These are phyloP conservation scores for Gadus macrocephalus DNA, from an alignment of 2,113 vertebrate genomes.

Conservation along the genomic window DNA sequence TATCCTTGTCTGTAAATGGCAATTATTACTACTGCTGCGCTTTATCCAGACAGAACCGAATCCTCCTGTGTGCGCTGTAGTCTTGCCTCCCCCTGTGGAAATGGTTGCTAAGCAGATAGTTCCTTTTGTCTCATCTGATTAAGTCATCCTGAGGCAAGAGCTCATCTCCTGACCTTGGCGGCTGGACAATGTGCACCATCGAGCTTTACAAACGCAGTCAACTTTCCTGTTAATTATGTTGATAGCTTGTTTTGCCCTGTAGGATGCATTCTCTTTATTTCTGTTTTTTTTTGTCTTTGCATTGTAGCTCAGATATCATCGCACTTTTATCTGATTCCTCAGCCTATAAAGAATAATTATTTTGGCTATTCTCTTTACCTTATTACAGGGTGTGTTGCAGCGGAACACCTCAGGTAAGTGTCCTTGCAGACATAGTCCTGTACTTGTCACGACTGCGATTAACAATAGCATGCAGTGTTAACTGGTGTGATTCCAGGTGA, in stretches of 20 bases:
- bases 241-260: too few species aligned
- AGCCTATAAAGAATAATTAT: constrained; percentile 17
- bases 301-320: too few species aligned
- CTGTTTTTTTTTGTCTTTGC: too few species aligned
- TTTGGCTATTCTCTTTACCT: constrained; percentile 49
- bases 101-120: not conserved
- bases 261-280: too few species aligned
- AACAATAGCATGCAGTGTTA: too few species aligned
- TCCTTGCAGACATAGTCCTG: constrained; percentile 7
- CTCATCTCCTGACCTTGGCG: constrained; percentile 23
- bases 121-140: not conserved
- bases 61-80: not conserved
- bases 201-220: not conserved
- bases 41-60: not conserved
- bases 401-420: constrained; percentile 93
- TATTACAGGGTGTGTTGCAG: constrained; percentile 88
- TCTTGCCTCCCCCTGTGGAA: not conserved
- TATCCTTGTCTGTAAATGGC: not conserved
- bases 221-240: too few species aligned
- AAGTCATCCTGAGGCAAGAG: constrained; percentile 8
- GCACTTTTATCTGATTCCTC: not conserved
- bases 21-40: not conserved
- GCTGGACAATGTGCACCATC: not conserved
- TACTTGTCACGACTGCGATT: not conserved
- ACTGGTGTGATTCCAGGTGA: constrained; percentile 72